phyloP scores from a whole-genome alignment of 2,797 vertebrate genomes.

The Enteromius thamalakanensis region DNA sequence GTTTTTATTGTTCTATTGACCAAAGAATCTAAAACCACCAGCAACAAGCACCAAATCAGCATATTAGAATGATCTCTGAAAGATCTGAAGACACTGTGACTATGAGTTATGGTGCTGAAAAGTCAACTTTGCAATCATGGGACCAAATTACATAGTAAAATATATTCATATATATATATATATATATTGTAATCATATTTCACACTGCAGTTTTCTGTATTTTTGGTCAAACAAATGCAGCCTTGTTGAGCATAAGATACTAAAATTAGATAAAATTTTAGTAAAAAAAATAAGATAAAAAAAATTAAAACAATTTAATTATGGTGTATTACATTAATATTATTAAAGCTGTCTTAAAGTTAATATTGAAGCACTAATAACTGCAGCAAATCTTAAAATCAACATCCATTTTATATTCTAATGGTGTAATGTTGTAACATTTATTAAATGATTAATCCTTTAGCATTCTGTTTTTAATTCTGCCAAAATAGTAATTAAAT shows the following conservation, averaged over 20 bases:
- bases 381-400: not conserved
- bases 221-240: conserved; percentile 2
- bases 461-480: not conserved
- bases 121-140: not conserved
- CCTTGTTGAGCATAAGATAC: not conserved
- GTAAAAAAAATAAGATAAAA: too few relatives aligned
- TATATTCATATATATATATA: not conserved
- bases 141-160: not conserved
- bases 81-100: not conserved
- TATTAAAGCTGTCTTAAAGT: not conserved
- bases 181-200: not conserved
- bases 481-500: not conserved
- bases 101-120: not conserved
- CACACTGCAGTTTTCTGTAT: not conserved
- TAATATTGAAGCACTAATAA: not conserved
- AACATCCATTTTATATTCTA: not conserved
- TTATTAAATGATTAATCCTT: not conserved
- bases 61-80: not conserved
- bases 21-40: not conserved
- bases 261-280: too few relatives aligned
- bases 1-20: not conserved
- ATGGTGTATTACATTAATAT: not conserved
- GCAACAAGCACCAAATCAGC: too few relatives aligned
- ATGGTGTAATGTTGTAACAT: not conserved
- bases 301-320: not conserved